Evolutionary conservation across 2,888 invertebrate genomes (phyloP), one percentile per base, ranked within the genome.

Genomic region (Conops quadrifasciatus): DNA sequence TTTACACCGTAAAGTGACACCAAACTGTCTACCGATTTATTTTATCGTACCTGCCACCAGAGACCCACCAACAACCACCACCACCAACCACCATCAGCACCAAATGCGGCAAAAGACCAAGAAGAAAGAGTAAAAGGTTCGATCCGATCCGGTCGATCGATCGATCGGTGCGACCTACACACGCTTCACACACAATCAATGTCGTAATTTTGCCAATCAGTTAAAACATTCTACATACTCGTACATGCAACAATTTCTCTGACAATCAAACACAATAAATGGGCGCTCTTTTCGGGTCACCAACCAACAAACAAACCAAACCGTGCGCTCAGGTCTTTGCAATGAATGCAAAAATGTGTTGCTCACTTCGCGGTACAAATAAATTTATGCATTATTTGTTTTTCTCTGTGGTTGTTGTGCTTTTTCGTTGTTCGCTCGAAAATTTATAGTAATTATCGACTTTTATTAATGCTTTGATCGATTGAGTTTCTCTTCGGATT

Each of bases 141-240:
- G 26, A 24, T 26, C 43, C 13, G 26, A 63, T 1, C 45, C 49
- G 19, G 13, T n/a, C 16, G 19, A 1, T 19, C 49, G 49, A 49
- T 49, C 19, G 5, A 49, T n/a, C 16, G 19, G 1, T n/a, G 2
- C 53, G 4, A 2, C 53, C 53, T 56, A 56, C 53, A 56, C 21
- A 21, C 11, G 21, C 16, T 67, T 47, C 47, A 28, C 59, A 49
- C 36, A 49, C 36, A 60, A 68, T 68, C 67, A 68, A 26, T 68
- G 67, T 49, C 67, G 59, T 47, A 47, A 60, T 21, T 68, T 60
- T 59, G 49, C 11, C 49, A 19, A 68, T 60, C 67, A 49, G 67
- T 60, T 59, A 60, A 68, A 58, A 59, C 13, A 68, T 68, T 68
- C 67, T 68, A 28, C 47, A 36, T 36, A 7, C 36, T n/a, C n/a